These are phyloP conservation scores for Haliaeetus leucogaster DNA, from an alignment of 2,113 vertebrate genomes.

Conservation along the genomic window DNA sequence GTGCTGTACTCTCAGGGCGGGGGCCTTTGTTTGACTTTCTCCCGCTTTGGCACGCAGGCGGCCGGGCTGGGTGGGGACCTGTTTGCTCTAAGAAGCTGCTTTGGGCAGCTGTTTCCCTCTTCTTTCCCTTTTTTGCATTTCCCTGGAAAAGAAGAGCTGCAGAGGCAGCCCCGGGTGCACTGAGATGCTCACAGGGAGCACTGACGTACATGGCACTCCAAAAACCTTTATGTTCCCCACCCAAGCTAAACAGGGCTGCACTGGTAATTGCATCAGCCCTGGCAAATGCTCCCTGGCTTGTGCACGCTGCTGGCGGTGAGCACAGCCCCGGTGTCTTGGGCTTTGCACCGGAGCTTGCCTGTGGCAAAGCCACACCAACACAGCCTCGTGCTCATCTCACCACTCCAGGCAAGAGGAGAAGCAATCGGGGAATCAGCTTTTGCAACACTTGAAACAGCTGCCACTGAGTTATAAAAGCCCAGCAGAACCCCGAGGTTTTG, in stretches of 20 bases:
- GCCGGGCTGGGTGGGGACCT: slow-evolving; percentile 53
- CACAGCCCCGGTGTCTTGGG: rapidly evolving
- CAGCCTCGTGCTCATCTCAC: not conserved
- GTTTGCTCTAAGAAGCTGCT: slow-evolving; percentile 35
- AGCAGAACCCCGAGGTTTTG: not conserved
- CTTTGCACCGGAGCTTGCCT: not conserved
- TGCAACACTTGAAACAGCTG: not conserved
- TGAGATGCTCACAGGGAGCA: rapidly evolving
- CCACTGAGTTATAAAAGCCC: not conserved
- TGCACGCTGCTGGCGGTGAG: rapidly evolving
- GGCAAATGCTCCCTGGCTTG: rapidly evolving
- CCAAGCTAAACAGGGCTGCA: rapidly evolving
- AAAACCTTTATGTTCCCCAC: rapidly evolving
- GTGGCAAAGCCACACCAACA: not conserved
- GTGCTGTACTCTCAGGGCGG: slow-evolving; percentile 56
- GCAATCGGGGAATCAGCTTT: not conserved
- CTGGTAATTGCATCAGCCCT: not conserved
- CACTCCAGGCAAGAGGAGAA: not conserved
- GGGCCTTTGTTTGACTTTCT: slow-evolving; percentile 64
- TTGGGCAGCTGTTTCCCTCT: not conserved
- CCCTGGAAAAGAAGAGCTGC: not conserved
- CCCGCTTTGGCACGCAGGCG: not conserved
- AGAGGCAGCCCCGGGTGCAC: not conserved
- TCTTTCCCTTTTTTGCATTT: not conserved
- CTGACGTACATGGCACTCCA: rapidly evolving